Percentiles rank a stretch among this genome's conserved stretches.
Evolutionary conservation across 2,888 invertebrate genomes (phyloP).

Genomic region (Cheilosia vernalis): DNA sequence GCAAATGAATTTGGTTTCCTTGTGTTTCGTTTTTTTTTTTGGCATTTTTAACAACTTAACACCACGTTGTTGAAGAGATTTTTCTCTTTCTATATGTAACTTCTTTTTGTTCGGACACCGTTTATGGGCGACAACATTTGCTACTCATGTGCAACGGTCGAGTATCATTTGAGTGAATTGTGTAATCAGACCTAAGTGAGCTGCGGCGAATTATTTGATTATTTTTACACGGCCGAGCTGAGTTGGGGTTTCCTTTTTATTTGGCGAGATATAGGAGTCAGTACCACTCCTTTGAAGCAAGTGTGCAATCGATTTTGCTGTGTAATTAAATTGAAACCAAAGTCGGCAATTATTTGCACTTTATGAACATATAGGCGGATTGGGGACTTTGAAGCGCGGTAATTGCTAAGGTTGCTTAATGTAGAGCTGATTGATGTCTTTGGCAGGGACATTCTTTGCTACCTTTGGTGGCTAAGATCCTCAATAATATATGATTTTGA

Average conservation of each 20-base stretch:
- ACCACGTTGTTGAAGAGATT: conserved; percentile 30
- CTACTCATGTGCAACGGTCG: conserved; percentile 58
- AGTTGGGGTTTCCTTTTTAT: conserved; percentile 30
- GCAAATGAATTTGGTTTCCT: conserved; percentile 54
- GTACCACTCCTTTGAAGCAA: conserved; percentile 43
- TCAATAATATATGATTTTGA: too few relatives aligned
- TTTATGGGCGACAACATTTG: conserved; percentile 70
- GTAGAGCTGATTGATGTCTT: neutral
- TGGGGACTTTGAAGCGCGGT: neutral
- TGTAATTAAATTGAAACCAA: conserved; percentile 14
- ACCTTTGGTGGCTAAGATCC: neutral
- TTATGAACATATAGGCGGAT: neutral
- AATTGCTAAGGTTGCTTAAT: neutral
- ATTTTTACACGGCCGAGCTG: conserved; percentile 51
- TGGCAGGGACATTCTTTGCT: neutral
- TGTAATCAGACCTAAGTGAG: conserved; percentile 47
- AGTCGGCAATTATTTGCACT: conserved; percentile 18
- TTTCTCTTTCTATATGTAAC: conserved; percentile 20
- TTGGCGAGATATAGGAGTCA: neutral
- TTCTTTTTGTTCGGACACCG: conserved; percentile 37
- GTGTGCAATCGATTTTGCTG: neutral
- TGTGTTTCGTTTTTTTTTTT: conserved; percentile 3
- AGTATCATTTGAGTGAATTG: conserved; percentile 64
- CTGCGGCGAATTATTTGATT: conserved; percentile 53
- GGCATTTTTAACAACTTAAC: conserved; percentile 4